These are phyloP conservation scores for Lontra canadensis DNA, from an alignment of 2,113 vertebrate species.

Conservation along the genomic window DNA sequence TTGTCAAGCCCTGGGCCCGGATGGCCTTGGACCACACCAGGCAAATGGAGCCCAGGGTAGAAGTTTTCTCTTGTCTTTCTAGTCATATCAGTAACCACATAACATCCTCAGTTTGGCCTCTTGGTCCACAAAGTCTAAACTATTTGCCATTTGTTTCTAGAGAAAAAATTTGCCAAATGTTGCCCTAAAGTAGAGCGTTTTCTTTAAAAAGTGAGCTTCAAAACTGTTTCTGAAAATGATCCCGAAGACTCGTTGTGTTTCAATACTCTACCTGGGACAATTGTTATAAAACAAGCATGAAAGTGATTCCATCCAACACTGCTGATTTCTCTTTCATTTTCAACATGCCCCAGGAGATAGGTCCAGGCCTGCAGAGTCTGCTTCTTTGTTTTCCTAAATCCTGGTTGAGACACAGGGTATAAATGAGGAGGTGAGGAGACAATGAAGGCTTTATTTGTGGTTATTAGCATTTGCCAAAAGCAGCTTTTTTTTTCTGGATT, in stretches of 20 bases:
- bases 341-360: background rate
- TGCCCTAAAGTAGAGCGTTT: background rate
- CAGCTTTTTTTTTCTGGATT: background rate
- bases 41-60: rapidly evolving
- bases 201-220: slow-evolving; percentile 27
- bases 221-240: slow-evolving; percentile 22
- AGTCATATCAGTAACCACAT: background rate
- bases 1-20: background rate
- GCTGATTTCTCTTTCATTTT: slow-evolving; percentile 1
- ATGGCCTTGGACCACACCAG: background rate
- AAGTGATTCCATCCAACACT: background rate
- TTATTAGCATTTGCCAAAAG: slow-evolving; percentile 9
- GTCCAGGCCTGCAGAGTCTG: background rate
- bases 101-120: background rate
- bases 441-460: background rate
- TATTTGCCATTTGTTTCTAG: background rate
- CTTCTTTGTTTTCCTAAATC: slow-evolving; percentile 18
- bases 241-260: background rate
- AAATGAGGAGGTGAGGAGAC: background rate
- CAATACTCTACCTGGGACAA: background rate
- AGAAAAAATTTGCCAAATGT: background rate
- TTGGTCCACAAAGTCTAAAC: background rate
- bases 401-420: background rate
- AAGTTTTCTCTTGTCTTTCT: background rate
- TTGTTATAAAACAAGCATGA: background rate